Evolutionary conservation across 2,888 invertebrate species (phyloP).

Genomic region (Exocentrus adspersus): DNA sequence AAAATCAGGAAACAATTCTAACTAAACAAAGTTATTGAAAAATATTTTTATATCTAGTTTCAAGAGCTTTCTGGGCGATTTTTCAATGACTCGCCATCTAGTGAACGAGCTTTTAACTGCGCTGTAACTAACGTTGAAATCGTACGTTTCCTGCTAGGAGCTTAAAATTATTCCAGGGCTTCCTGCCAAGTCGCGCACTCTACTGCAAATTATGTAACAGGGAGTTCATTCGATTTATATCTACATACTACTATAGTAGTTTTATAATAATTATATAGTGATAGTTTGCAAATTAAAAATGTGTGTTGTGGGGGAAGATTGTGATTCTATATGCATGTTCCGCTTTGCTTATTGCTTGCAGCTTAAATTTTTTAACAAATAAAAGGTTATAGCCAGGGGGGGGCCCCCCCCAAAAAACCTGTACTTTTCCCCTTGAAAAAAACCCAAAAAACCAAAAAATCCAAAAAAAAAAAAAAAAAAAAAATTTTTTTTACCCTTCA

Average conservation of each 20-base stretch:
- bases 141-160: conserved; percentile 1
- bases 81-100: conserved; percentile 20
- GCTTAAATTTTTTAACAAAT: not conserved
- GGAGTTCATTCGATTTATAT: conserved; percentile 9
- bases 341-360: not conserved
- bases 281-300: not conserved
- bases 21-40: too few species aligned
- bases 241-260: not conserved
- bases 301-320: not conserved
- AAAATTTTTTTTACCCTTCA: too few species aligned
- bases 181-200: conserved; percentile 13
- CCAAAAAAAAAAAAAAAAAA: too few species aligned
- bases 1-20: too few species aligned
- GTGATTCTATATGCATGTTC: not conserved
- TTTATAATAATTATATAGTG: not conserved
- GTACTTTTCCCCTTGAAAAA: too few species aligned
- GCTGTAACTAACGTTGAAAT: not conserved
- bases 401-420: too few species aligned
- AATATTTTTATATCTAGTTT: too few species aligned
- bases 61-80: not conserved
- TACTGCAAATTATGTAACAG: conserved; percentile 7
- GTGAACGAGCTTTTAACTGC: not conserved
- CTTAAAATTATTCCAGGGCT: not conserved
- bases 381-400: too few species aligned
- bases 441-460: too few species aligned